phyloP scores from a whole-genome alignment of 2,797 vertebrate genomes.

The Phylloscopus collybita region DNA sequence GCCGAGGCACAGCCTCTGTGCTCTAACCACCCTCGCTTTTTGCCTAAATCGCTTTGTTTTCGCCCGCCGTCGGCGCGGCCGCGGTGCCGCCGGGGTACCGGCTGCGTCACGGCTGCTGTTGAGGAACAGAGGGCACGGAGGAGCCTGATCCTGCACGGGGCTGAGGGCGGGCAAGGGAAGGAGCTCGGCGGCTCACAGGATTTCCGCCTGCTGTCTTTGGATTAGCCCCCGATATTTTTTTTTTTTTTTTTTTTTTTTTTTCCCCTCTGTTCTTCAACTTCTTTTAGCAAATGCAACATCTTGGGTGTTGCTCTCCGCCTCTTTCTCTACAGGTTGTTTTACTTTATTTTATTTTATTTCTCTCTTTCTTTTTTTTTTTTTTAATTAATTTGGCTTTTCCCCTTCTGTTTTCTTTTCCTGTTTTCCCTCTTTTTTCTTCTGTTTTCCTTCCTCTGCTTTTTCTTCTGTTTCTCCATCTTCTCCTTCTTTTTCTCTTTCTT shows the following conservation, averaged over 20 bases:
- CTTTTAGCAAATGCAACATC: neutral
- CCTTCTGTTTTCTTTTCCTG: accelerated
- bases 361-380: too few relatives aligned
- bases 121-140: slow-evolving; percentile 4
- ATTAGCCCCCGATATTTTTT: neutral
- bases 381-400: too few relatives aligned
- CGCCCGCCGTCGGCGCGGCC: neutral
- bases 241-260: neutral
- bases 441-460: accelerated
- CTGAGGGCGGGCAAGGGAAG: neutral
- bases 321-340: neutral
- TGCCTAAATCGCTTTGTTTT: slow-evolving; percentile 26
- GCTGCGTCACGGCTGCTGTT: slow-evolving; percentile 20
- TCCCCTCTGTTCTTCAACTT: neutral
- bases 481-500: accelerated
- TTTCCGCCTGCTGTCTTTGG: slow-evolving; percentile 33
- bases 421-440: neutral
- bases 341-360: neutral
- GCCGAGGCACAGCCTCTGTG: slow-evolving; percentile 65
- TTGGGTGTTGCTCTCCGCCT: neutral
- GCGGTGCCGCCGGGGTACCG: neutral
- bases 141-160: neutral
- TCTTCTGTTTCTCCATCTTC: accelerated
- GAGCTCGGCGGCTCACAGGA: neutral
- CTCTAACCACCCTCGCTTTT: slow-evolving; percentile 35